These are phyloP conservation scores for Bos javanicus DNA, from an alignment of 2,113 vertebrate species.

Conservation along the genomic window DNA sequence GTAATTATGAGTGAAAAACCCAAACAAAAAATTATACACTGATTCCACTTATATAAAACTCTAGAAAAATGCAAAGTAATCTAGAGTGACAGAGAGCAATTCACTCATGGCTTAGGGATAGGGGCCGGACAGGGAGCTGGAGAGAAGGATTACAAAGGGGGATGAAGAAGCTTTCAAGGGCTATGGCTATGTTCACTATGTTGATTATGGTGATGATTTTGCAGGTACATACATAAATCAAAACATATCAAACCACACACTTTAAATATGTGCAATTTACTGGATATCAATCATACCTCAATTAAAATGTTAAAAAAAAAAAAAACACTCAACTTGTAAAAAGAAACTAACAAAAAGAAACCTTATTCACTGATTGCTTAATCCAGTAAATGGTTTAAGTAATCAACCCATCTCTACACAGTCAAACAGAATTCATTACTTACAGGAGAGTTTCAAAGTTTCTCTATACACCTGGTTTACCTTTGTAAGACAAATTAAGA, in stretches of 20 bases:
- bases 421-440: neutral
- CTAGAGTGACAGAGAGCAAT: neutral
- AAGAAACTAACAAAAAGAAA: neutral
- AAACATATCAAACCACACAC: neutral
- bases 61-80: neutral
- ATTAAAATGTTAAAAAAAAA: neutral
- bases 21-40: neutral
- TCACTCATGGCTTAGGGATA: neutral
- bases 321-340: neutral
- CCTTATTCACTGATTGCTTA: neutral
- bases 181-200: neutral
- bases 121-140: neutral
- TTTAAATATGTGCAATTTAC: slow-evolving; percentile 1
- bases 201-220: neutral
- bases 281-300: neutral
- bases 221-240: neutral
- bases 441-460: neutral
- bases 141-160: neutral
- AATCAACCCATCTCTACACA: neutral
- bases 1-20: slow-evolving; percentile 3
- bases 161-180: neutral
- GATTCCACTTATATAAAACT: slow-evolving; percentile 3
- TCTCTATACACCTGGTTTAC: slow-evolving; percentile 7
- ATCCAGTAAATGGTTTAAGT: neutral
- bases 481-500: slow-evolving; percentile 16